These are phyloP conservation scores for Hylomyscus alleni DNA, from an alignment of 2,797 vertebrate species.

Conservation along the genomic window DNA sequence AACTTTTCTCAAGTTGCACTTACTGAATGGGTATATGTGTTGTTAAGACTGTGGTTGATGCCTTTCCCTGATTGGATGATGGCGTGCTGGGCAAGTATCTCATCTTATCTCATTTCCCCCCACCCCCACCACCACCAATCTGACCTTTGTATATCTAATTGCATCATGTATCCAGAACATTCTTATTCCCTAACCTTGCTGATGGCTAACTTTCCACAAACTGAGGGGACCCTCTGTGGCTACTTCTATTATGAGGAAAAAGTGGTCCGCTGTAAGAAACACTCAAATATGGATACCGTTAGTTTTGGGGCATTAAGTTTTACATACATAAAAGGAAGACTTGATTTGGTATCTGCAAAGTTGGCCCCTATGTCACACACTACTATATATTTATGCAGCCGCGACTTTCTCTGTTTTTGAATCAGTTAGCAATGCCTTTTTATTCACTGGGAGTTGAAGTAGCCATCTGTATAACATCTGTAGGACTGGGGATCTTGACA, in stretches of 20 bases:
- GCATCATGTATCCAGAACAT: not conserved
- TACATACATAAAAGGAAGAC: conserved; percentile 31
- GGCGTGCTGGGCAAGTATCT: not conserved
- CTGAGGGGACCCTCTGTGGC: not conserved
- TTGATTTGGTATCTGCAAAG: conserved; percentile 64
- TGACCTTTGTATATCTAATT: not conserved
- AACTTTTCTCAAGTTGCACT: not conserved
- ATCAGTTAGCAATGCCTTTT: conserved; percentile 64
- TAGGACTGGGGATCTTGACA: conserved; percentile 52
- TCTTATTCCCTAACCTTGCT: not conserved
- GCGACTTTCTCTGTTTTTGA: conserved; percentile 60
- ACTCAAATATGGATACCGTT: conserved; percentile 64
- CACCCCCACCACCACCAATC: not conserved
- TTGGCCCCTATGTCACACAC: conserved; percentile 38
- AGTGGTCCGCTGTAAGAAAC: not conserved
- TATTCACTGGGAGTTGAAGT: conserved; percentile 69
- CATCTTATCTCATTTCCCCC: too few relatives aligned
- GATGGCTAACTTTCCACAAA: conserved; percentile 32
- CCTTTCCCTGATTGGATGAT: conserved; percentile 7
- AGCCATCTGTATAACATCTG: conserved; percentile 81
- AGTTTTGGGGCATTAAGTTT: conserved; percentile 36
- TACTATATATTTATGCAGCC: conserved; percentile 54
- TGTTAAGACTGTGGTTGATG: not conserved
- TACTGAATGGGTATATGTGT: conserved; percentile 1
- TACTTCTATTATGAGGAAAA: conserved; percentile 42